Conservation (phyloP, 53 echinoderm and acorn worm species). For the Luidia sarsii region DNA sequence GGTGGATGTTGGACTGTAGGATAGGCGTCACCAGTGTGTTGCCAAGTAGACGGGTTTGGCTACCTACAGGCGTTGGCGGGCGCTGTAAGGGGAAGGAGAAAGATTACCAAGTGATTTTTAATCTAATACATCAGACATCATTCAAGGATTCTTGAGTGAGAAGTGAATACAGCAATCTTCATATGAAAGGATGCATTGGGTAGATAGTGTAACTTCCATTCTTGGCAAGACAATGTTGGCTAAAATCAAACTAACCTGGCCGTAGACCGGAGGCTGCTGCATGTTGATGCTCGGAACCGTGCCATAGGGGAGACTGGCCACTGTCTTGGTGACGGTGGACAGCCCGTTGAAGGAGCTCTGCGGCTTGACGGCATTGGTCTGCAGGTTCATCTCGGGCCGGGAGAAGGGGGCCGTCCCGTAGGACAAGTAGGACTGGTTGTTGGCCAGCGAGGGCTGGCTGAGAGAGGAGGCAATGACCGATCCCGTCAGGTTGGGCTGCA, state of each 20-base stretch:
- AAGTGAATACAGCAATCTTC: neutral
- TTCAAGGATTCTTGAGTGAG: neutral
- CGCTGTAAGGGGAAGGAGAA: conserved; percentile 39
- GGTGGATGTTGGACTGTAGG: conserved; percentile 56
- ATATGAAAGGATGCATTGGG: no score
- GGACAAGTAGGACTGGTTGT: conserved; percentile 61
- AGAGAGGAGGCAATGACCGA: conserved; percentile 47
- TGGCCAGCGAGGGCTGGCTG: conserved; percentile 45
- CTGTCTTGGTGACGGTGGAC: conserved; percentile 66
- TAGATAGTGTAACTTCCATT: no score
- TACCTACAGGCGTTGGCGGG: conserved; percentile 61
- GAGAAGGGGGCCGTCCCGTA: conserved; percentile 58
- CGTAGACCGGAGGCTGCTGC: conserved; percentile 57
- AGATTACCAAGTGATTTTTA: no score
- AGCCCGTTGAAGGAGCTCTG: conserved; percentile 44
- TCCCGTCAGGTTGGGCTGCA: conserved; percentile 41
- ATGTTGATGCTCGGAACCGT: conserved; percentile 65
- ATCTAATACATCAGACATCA: no score
- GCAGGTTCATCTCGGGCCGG: conserved; percentile 47
- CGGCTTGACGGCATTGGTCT: conserved; percentile 59
- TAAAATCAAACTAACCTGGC: conserved; percentile 57
- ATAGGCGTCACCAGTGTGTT: conserved; percentile 66
- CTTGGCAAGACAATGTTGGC: no score
- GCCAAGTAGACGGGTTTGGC: conserved; percentile 64
- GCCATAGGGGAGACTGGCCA: conserved; percentile 63